Percentiles rank a stretch among this genome's conserved stretches.
These are phyloP conservation scores for Lepidurus apus DNA, from an alignment of 1,140 invertebrate species.

Conservation along the genomic window DNA sequence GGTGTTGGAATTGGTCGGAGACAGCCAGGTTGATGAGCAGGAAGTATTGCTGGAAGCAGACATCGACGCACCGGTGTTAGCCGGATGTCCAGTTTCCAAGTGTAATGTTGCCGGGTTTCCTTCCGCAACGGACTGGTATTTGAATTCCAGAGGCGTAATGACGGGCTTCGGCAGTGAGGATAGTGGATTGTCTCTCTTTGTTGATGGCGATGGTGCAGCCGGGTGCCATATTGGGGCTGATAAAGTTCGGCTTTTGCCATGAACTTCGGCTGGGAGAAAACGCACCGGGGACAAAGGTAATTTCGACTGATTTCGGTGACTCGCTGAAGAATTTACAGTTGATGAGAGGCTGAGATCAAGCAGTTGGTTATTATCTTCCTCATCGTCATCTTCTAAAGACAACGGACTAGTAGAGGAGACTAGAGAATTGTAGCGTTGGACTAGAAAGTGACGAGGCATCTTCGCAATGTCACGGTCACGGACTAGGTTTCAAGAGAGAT, in stretches of 20 bases:
- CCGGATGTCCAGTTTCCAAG: conserved; percentile 20
- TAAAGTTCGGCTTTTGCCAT: not conserved
- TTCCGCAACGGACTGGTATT: not conserved
- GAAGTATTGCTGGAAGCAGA: not conserved
- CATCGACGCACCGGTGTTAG: not conserved
- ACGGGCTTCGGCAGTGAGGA: not conserved
- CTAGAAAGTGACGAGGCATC: conserved; percentile 21
- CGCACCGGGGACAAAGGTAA: not conserved
- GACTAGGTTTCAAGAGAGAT: conserved; percentile 5
- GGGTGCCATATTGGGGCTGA: conserved; percentile 13
- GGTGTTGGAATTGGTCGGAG: not conserved
- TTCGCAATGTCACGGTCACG: conserved; percentile 16
- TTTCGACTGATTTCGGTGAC: not conserved
- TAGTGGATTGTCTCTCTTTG: not conserved
- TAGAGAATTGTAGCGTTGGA: conserved; percentile 18
- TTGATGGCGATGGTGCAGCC: not conserved
- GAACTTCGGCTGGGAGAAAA: not conserved
- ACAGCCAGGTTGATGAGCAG: conserved; percentile 9
- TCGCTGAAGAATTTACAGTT: not conserved
- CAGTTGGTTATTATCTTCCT: not conserved
- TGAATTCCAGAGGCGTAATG: conserved; percentile 7
- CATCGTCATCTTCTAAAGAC: conserved; percentile 18
- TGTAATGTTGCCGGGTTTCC: conserved; percentile 18
- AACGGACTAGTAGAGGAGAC: conserved; percentile 17
- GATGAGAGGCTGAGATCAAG: not conserved